These are phyloP conservation scores for Neotoxoptera formosana DNA, from an alignment of 1,140 invertebrate genomes.

Conservation along the genomic window DNA sequence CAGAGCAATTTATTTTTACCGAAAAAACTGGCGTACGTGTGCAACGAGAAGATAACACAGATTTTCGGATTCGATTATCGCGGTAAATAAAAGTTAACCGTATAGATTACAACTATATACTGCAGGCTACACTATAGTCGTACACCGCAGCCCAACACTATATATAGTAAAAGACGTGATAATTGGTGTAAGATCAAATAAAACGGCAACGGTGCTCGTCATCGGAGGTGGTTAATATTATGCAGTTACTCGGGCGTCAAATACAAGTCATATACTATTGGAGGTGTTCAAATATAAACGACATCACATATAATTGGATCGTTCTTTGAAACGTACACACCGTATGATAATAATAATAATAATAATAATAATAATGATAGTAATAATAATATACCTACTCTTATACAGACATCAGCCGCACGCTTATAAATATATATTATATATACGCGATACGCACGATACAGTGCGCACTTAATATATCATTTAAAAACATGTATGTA, in stretches of 20 bases:
- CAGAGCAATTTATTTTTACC: neutral
- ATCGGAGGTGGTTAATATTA: neutral
- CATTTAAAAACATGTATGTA: slow-evolving; percentile 19
- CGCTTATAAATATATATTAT: slow-evolving; percentile 6
- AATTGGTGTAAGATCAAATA: neutral
- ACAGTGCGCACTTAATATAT: neutral
- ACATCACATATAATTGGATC: slow-evolving; percentile 16
- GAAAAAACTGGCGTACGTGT: neutral
- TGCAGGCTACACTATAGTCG: neutral
- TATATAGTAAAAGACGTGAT: neutral
- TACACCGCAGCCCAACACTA: no score
- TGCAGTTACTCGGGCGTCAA: neutral
- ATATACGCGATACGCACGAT: neutral
- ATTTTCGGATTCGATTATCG: neutral
- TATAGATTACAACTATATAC: neutral
- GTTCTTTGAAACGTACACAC: neutral
- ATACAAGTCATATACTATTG: slow-evolving; percentile 3
- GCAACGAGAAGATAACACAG: neutral
- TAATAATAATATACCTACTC: neutral
- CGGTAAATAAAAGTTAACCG: neutral
- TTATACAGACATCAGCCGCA: neutral
- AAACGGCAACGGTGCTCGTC: neutral
- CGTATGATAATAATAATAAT: neutral
- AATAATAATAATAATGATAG: neutral
- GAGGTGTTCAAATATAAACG: neutral